Percentiles rank a stretch among this genome's conserved stretches.
phyloP scores from a whole-genome alignment of 1,140 invertebrate species.

The Camponotus pennsylvanicus region DNA sequence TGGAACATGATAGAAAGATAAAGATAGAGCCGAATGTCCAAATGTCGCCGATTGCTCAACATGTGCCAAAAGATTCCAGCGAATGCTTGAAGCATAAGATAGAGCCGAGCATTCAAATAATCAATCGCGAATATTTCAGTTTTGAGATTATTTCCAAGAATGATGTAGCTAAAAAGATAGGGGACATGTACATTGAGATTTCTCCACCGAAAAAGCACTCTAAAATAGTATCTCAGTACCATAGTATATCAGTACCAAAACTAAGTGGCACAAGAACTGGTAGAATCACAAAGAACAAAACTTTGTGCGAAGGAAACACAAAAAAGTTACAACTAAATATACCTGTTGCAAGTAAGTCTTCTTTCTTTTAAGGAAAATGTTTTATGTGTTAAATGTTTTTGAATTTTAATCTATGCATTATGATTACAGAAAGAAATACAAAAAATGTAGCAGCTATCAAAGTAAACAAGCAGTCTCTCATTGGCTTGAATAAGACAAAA shows the following conservation, averaged over 20 bases:
- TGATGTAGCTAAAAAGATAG: background rate
- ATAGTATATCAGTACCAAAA: constrained; percentile 48
- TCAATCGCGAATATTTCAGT: constrained; percentile 4
- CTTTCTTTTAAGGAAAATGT: background rate
- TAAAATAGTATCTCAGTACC: constrained; percentile 15
- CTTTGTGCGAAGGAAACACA: constrained; percentile 44
- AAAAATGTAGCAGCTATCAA: constrained; percentile 70
- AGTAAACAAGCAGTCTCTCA: constrained; percentile 75
- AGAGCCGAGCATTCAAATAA: background rate
- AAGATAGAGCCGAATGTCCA: no score
- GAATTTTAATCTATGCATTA: constrained; percentile 47
- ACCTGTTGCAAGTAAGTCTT: constrained; percentile 25
- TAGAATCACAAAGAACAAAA: constrained; percentile 78
- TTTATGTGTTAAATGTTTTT: constrained; percentile 3
- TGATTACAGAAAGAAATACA: constrained; percentile 61
- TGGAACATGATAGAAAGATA: background rate
- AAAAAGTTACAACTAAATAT: constrained; percentile 69
- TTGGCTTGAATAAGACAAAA: background rate
- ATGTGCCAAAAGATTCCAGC: constrained; percentile 2
- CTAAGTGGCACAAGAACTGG: constrained; percentile 61
- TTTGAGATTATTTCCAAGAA: background rate
- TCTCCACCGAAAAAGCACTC: constrained; percentile 74
- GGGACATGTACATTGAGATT: constrained; percentile 75
- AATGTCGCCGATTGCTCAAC: constrained; percentile 56
- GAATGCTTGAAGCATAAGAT: background rate